A percentile compares a stretch with the other conserved stretches of the same genome.
Conservation (phyloP, 2,888 invertebrate genomes). For the Tetanocera ferruginea region DNA sequence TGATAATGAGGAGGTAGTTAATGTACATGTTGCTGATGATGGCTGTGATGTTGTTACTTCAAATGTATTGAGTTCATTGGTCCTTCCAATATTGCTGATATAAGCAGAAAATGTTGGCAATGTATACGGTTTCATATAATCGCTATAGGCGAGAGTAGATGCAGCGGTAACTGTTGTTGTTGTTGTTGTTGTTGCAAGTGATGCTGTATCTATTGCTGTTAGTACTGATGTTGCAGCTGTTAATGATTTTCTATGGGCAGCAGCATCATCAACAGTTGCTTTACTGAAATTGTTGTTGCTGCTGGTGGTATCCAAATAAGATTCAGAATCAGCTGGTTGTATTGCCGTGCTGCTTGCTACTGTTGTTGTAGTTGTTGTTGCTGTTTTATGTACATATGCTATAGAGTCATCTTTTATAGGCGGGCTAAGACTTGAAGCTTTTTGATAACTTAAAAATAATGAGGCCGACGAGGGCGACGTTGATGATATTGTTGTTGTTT, state of each 20-base stretch:
- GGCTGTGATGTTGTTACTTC: neutral
- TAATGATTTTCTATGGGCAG: conserved; percentile 15
- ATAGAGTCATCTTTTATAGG: neutral
- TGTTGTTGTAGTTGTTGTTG: neutral
- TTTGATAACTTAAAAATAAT: neutral
- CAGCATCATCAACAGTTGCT: neutral
- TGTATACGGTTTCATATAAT: conserved; percentile 57
- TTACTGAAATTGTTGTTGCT: neutral
- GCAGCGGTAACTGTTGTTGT: conserved; percentile 6
- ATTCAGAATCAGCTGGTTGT: neutral
- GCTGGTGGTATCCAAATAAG: conserved; percentile 38
- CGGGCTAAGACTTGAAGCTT: neutral
- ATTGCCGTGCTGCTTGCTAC: too few relatives aligned
- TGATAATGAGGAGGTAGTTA: conserved; percentile 16
- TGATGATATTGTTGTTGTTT: conserved; percentile 17
- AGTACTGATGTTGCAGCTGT: conserved; percentile 41
- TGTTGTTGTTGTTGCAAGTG: neutral
- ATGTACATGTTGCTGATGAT: conserved; percentile 1
- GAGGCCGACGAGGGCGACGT: neutral
- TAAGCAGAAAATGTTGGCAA: conserved; percentile 44
- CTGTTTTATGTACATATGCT: neutral
- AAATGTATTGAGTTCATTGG: neutral
- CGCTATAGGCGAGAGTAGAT: conserved; percentile 46
- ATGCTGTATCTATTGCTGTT: neutral
- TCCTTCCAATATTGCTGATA: conserved; percentile 12